Percentiles rank a stretch among this genome's conserved stretches.
Conservation (phyloP, 1,140 invertebrate genomes). For the Drosophila nannoptera region DNA sequence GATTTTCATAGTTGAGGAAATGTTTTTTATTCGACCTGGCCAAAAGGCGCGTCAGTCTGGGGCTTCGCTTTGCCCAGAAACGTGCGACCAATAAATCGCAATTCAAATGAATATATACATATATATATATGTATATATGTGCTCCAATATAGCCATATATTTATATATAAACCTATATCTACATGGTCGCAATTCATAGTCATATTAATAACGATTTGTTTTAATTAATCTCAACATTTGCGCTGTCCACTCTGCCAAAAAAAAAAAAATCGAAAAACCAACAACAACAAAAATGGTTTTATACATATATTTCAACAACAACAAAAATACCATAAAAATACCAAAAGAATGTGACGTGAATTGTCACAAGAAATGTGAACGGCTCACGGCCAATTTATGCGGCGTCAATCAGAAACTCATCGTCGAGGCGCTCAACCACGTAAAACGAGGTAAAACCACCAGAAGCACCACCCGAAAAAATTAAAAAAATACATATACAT, state of each 20-base stretch:
- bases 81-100: constrained; percentile 64
- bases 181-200: constrained; percentile 32
- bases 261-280: constrained; percentile 24
- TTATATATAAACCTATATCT: constrained; percentile 7
- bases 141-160: too few relatives aligned
- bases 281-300: neutral
- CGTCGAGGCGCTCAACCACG: constrained; percentile 93
- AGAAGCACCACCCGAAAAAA: constrained; percentile 41
- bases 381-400: constrained; percentile 97
- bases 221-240: constrained; percentile 51
- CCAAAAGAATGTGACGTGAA: constrained; percentile 94
- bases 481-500: constrained; percentile 16
- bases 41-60: neutral
- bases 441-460: constrained; percentile 88
- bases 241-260: constrained; percentile 25
- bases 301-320: too few relatives aligned
- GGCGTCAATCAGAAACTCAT: constrained; percentile 98
- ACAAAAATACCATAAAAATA: neutral
- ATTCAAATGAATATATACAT: constrained; percentile 1
- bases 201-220: constrained; percentile 56
- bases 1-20: constrained; percentile 10
- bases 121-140: constrained; percentile 2
- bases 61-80: constrained; percentile 23
- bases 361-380: constrained; percentile 98
- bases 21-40: neutral